Base-by-base conservation (phyloP, 2,797 vertebrate species). In the Cyprinodon diabolis region DNA sequence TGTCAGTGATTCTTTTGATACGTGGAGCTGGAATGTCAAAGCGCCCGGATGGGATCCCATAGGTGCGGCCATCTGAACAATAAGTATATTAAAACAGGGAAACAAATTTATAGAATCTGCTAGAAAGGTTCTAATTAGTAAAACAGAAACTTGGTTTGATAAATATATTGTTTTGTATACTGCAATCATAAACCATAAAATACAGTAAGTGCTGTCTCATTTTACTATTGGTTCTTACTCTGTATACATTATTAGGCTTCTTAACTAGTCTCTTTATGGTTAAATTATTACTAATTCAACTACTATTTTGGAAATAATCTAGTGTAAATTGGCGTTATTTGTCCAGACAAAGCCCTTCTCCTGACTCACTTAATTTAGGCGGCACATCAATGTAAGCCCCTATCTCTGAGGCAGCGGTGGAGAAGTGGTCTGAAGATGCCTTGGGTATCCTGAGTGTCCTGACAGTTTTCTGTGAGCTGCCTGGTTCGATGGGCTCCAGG, bases 371-470 rank as follows among this genome's bases (percentile, higher is more conserved):
- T 6, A 81, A 40, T 70, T 88, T 23, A 43, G 86, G 67, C 14
- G 62, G 60, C 49, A 72, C 85, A 23, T 90, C 94, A 0, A 92
- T 81, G 8, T 85, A 72, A 0, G 94, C 89, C 7, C 84, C 93
- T 56, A 97, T 95, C 72, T 93, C 76, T 54, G 96, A 96, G 35
- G 96, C 95, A 3, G 95, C 88, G 79, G 95, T 96, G 63, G 52
- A 69, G 72, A 96, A 96, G 81, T 86, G 73, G 55, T 90, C 58
- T 76, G 90, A 89, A 13, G 76, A 84, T 2, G 84, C 85, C 19
- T 8, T 83, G 62, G 85, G 84, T 87, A 85, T 93, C 80, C 74
- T 78, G 58, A 96, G 84, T 0, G 75, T 93, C 90, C 91, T 90
- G 6, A 93, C n/a, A 13, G 83, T 93, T 78, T 94, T 95, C 75